A percentile compares a stretch with the other conserved stretches of the same genome.
Evolutionary conservation across 2,888 invertebrate species (phyloP).

Genomic region (Stenodera caucasica): DNA sequence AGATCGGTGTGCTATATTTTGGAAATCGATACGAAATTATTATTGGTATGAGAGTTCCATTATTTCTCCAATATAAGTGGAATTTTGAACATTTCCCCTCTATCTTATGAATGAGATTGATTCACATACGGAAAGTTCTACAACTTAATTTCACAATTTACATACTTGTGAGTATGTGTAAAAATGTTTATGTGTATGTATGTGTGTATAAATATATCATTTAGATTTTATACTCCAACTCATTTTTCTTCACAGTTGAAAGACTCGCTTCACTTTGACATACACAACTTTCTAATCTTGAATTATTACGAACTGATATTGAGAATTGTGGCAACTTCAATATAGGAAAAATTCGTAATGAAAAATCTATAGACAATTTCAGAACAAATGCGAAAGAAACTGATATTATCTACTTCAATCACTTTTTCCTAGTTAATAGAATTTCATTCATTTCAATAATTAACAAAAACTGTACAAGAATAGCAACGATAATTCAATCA

Average conservation of each 20-base stretch:
- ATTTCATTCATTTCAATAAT: no score
- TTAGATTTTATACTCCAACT: conserved; percentile 39
- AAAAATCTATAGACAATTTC: neutral
- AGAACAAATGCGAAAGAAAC: neutral
- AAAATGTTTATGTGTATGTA: neutral
- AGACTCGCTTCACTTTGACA: conserved; percentile 22
- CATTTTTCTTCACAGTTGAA: conserved; percentile 25
- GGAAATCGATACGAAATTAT: no score
- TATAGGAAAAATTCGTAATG: neutral
- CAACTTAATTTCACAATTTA: conserved; percentile 32
- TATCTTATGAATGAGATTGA: conserved; percentile 24
- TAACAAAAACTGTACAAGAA: no score
- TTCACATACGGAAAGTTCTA: conserved; percentile 31
- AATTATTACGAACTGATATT: conserved; percentile 10
- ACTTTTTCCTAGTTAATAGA: no score
- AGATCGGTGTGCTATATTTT: no score
- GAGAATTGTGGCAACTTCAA: neutral
- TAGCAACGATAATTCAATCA: no score
- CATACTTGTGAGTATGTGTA: neutral
- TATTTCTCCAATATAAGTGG: no score
- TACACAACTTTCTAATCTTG: conserved; percentile 12
- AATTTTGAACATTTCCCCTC: no score
- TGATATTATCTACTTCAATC: neutral
- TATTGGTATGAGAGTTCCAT: no score
- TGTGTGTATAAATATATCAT: conserved; percentile 31